phyloP scores from a whole-genome alignment of 2,113 vertebrate genomes.

The Pogonocichla stellata region DNA sequence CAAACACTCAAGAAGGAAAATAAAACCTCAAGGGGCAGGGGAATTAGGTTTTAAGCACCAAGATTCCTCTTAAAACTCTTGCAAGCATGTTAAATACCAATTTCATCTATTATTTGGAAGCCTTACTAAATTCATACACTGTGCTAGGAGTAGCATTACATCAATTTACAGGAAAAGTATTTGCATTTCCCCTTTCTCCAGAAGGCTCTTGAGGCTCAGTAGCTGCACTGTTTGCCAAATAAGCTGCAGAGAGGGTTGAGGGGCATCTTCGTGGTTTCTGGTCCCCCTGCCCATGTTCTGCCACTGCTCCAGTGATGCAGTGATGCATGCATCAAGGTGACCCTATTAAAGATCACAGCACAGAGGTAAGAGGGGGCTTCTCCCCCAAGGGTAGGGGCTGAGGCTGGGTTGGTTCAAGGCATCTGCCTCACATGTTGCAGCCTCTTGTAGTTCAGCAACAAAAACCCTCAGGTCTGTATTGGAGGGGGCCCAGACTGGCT shows the following conservation, averaged over 20 bases:
- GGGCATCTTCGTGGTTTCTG: not conserved
- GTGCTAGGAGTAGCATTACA: not conserved
- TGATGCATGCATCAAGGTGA: not conserved
- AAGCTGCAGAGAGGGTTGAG: not conserved
- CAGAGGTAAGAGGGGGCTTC: not conserved
- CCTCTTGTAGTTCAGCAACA: not conserved
- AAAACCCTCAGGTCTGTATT: not conserved
- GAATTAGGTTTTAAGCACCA: not conserved
- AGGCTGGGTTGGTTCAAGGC: fast-evolving
- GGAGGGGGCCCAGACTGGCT: not conserved
- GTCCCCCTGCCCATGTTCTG: fast-evolving
- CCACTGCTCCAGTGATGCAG: not conserved
- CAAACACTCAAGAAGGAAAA: not conserved
- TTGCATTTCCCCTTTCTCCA: not conserved
- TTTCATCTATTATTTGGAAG: not conserved
- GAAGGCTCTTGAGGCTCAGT: not conserved
- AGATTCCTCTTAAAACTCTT: not conserved
- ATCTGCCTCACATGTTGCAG: not conserved
- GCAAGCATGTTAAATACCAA: not conserved
- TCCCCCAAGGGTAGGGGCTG: not conserved
- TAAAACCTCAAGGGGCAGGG: not conserved
- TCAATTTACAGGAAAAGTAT: not conserved
- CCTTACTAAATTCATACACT: not conserved
- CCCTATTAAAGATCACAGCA: not conserved
- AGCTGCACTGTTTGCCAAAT: not conserved